Evolutionary conservation across 2,888 invertebrate genomes (phyloP).

Genomic region (Limulus polyphemus): DNA sequence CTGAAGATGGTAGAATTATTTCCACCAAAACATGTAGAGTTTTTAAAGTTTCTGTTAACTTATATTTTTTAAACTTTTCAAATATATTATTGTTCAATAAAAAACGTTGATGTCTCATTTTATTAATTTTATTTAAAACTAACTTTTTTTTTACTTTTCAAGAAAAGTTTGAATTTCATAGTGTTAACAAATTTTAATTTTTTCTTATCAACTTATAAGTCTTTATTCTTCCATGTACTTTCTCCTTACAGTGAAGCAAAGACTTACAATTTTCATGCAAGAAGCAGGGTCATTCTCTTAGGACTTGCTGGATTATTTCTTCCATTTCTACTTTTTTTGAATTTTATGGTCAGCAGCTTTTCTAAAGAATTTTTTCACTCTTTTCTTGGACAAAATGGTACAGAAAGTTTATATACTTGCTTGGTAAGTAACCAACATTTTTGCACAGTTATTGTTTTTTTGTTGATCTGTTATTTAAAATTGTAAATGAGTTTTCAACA

Average conservation of each 20-base stretch:
- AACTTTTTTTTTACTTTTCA: too few relatives aligned
- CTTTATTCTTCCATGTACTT: conserved; percentile 14
- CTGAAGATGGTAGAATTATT: too few relatives aligned
- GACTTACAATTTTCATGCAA: conserved; percentile 32
- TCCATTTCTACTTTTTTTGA: conserved; percentile 31
- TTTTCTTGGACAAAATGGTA: conserved; percentile 30
- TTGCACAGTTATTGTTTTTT: too few relatives aligned
- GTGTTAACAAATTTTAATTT: conserved; percentile 1
- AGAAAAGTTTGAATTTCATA: too few relatives aligned
- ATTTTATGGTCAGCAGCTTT: conserved; percentile 34
- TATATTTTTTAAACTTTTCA: too few relatives aligned
- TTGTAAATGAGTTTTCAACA: too few relatives aligned
- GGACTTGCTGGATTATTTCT: conserved; percentile 34
- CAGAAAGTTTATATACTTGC: conserved; percentile 31
- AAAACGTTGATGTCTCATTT: too few relatives aligned
- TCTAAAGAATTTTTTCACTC: conserved; percentile 30
- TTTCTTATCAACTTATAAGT: neutral
- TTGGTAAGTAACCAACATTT: conserved; percentile 29
- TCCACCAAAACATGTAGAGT: too few relatives aligned
- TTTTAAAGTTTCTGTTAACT: too few relatives aligned
- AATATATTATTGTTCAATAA: too few relatives aligned
- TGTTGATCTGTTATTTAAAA: too few relatives aligned
- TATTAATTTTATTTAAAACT: too few relatives aligned
- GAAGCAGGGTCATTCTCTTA: conserved; percentile 35
- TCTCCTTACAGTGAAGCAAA: conserved; percentile 25